These are phyloP conservation scores for Dysdera silvatica DNA, from an alignment of 1,140 invertebrate genomes.

Conservation along the genomic window DNA sequence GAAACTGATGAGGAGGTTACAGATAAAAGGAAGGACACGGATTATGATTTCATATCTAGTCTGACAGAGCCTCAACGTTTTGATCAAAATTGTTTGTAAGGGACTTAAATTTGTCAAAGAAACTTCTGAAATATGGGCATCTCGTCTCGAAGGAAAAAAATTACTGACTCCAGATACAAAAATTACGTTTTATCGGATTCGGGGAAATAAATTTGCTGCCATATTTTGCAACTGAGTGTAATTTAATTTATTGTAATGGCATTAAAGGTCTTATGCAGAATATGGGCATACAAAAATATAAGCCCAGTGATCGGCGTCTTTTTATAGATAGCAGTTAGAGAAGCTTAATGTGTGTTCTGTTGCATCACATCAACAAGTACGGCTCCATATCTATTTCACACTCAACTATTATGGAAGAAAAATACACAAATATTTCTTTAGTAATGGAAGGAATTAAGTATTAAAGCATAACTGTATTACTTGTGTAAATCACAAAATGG, in stretches of 20 bases:
- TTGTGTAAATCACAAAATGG: neutral
- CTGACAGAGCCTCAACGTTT: too few relatives aligned
- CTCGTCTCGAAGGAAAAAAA: slow-evolving; percentile 4
- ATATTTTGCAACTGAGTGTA: neutral
- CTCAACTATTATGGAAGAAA: slow-evolving; percentile 4
- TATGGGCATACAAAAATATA: neutral
- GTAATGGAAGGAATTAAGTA: slow-evolving; percentile 27
- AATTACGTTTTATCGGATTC: slow-evolving; percentile 9
- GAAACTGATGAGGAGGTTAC: too few relatives aligned
- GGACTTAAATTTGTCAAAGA: neutral
- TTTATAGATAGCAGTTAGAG: too few relatives aligned
- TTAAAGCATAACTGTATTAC: slow-evolving; percentile 21
- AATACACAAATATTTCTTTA: slow-evolving; percentile 15
- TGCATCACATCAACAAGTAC: slow-evolving; percentile 35
- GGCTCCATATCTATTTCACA: too few relatives aligned
- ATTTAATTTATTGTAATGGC: slow-evolving; percentile 9
- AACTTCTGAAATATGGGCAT: slow-evolving; percentile 1
- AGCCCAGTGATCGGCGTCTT: neutral
- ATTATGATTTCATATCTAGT: too few relatives aligned
- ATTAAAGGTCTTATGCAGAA: slow-evolving; percentile 11
- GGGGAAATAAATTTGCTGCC: slow-evolving; percentile 2
- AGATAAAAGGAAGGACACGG: too few relatives aligned
- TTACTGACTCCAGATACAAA: slow-evolving; percentile 2
- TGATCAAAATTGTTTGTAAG: too few relatives aligned
- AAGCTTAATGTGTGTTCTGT: slow-evolving; percentile 36